Base-by-base conservation (phyloP, 2,113 vertebrate species). In the Leptobrachium leishanense region DNA sequence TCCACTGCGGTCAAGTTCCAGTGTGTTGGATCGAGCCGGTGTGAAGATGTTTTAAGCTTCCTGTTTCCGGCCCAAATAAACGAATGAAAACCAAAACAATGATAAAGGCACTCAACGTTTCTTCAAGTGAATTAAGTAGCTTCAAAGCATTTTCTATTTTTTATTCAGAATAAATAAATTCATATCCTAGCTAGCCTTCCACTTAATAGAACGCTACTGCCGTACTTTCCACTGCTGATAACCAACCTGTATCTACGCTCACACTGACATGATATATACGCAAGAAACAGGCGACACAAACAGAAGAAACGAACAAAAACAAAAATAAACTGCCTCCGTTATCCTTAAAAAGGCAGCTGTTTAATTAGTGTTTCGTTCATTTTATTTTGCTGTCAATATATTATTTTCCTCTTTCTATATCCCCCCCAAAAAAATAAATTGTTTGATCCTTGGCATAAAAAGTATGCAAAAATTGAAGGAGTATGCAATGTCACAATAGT, bases 401-500 rank as follows among this genome's bases (percentile, higher is more conserved):
- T 50, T 50, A 50, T 50, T 50, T 50, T 64, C 5, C 62, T 5
- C 15, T 64, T 1, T 64, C 62, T 64, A 8, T 50, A 0, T 50
- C 20, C 13, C 59, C 11, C 20, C 2, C 2, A 31, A 64, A 31
- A 64, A 13, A 20, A 64, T 64, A 68, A 67, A 54, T 41, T 68
- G 59, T 31, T 79, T 83, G 83, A 50, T 39, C 74, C 87, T 84
- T 82, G 74, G 84, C 43, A 82, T 82, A 82, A 90, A 81, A 83
- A 87, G 78, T 85, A 86, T 88, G 77, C 81, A 64, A 59, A 59
- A 57, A 57, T 80, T 85, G 68, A 85, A 88, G 55, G 11, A 11
- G 85, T 88, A 80, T 87, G 85, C 85, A 86, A 83, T 90, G 83
- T 88, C 84, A 85, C 82, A 84, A 80, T 77, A 85, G 84, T 77